These are phyloP conservation scores for Cryptoleucopteryx plumbea DNA, from an alignment of 2,113 vertebrate genomes.

Conservation along the genomic window DNA sequence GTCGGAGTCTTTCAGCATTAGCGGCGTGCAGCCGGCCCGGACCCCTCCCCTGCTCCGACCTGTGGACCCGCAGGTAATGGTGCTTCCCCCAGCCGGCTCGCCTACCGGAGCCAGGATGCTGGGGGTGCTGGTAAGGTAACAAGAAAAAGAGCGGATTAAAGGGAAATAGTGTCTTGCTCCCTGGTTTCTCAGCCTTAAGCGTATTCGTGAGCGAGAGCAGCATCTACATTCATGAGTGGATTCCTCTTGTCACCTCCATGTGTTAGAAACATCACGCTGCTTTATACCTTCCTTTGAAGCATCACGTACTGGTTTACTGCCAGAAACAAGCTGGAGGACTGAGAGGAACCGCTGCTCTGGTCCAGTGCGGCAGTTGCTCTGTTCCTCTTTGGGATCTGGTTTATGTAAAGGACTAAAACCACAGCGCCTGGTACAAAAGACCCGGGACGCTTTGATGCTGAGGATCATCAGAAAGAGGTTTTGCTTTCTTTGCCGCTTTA, in stretches of 20 bases:
- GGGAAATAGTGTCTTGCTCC: neutral
- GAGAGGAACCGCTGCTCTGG: conserved; percentile 21
- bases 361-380: conserved; percentile 24
- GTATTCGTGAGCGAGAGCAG: neutral
- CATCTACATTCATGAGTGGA: conserved; percentile 41
- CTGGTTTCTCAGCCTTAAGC: neutral
- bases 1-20: conserved; percentile 96
- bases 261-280: conserved; percentile 31
- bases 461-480: conserved; percentile 15
- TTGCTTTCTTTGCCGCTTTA: conserved; percentile 42
- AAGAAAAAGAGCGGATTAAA: neutral
- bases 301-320: conserved; percentile 32
- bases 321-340: conserved; percentile 37
- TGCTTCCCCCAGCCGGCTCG: neutral
- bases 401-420: neutral
- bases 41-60: conserved; percentile 94
- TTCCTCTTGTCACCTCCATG: conserved; percentile 54
- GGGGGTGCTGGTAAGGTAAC: conserved; percentile 5
- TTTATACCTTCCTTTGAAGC: conserved; percentile 64
- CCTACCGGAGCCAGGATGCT: neutral
- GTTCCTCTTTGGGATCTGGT: conserved; percentile 9
- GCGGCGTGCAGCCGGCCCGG: conserved; percentile 89
- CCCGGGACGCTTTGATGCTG: neutral
- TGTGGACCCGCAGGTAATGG: conserved; percentile 89
- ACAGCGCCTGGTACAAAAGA: neutral